Base-by-base conservation (phyloP, 1,140 invertebrate species). In the Sycophila sp. region DNA sequence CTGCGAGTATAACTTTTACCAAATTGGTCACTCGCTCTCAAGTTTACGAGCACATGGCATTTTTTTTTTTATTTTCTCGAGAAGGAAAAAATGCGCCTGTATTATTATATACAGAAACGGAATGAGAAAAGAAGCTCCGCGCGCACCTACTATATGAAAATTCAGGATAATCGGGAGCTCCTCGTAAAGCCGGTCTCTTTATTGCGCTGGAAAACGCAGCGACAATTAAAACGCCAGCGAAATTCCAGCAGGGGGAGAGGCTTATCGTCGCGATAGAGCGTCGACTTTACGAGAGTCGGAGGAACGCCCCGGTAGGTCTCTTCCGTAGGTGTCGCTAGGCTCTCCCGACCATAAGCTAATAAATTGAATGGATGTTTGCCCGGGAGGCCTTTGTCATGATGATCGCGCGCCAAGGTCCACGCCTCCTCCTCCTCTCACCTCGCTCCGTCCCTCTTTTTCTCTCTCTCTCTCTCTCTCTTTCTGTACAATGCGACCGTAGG, bases 291-390 rank as follows among this genome's bases (percentile, higher is more conserved):
- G 58, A 59, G 56, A 38, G 32, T 19, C 15, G 17, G 28, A 55
- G 26, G 30, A 4, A 6, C 45, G 4, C 45, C 4, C 22, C n/a
- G 40, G 17, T 17, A 15, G 51, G 26, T 17, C 47, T 17, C 47
- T 51, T 10, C 17, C 32, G 40, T 72, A 71, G 75, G 72, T 74
- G 72, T 75, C 72, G 74, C 72, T 62, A 60, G 71, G 49, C n/a
- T 47, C 42, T 47, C 64, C 71, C 77, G 78, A 77, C 76, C 77
- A 80, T 83, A 83, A 83, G 82, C 81, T 78, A 84, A 85, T 84
- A 85, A 85, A 85, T 83, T 83, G 78, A 84, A 78, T 73, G 78
- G 76, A 80, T 30, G 49, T 81, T 83, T 83, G 82, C 77, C 77
- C 76, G 77, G 62, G 75, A n/a, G 42, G 77, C 78, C 82, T 85